Conservation (phyloP, 2,888 invertebrate species). For the Phytoseiulus persimilis region DNA sequence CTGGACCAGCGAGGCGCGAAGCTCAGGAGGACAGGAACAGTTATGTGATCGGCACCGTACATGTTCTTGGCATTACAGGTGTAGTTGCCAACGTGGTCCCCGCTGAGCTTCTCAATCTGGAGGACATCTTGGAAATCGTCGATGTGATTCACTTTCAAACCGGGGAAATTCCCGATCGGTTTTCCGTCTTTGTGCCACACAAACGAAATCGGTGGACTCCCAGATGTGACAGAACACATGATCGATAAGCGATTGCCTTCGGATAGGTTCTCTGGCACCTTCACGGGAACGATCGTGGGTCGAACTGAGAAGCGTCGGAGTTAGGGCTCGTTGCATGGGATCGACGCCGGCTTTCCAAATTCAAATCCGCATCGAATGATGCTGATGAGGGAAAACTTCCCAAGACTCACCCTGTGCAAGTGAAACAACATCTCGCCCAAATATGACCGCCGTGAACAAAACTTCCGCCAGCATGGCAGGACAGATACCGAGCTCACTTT, state of each 20-base stretch:
- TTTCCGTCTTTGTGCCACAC: not conserved
- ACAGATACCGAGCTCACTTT: too few species aligned
- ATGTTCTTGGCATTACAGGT: slow-evolving; percentile 6
- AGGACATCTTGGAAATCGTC: slow-evolving; percentile 12
- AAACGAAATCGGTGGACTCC: not conserved
- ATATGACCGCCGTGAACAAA: too few species aligned
- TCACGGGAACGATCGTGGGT: not conserved
- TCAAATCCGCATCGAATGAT: too few species aligned
- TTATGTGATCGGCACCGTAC: not conserved
- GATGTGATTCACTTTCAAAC: not conserved
- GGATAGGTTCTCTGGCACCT: not conserved
- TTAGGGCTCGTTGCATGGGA: too few species aligned
- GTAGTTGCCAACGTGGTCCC: slow-evolving; percentile 10
- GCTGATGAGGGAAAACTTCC: too few species aligned
- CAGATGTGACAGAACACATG: slow-evolving; percentile 17
- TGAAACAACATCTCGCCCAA: too few species aligned
- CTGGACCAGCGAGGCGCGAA: not conserved
- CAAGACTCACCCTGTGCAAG: too few species aligned
- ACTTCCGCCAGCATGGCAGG: too few species aligned
- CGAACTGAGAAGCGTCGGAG: not conserved
- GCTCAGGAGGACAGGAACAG: not conserved
- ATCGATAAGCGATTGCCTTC: slow-evolving; percentile 28
- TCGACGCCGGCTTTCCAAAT: too few species aligned
- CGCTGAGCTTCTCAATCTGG: not conserved
- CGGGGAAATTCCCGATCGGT: slow-evolving; percentile 6